Percentiles rank a stretch among this genome's conserved stretches.
Evolutionary conservation across 92 coral and sea anemone genomes (phyloP).

Genomic region (Virgularia gustaviana): DNA sequence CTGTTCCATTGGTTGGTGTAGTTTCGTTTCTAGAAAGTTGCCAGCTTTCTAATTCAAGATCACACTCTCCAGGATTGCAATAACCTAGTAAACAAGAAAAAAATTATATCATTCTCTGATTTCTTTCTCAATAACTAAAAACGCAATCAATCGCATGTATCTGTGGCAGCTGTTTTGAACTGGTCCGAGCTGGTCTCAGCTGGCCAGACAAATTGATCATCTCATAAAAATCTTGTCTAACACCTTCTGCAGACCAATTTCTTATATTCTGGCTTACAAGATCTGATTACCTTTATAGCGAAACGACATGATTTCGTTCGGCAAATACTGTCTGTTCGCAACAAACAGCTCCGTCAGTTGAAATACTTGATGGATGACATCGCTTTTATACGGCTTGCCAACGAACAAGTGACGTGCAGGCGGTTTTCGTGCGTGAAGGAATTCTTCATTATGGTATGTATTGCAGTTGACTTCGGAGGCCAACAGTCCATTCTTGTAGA

Average conservation of each 20-base stretch:
- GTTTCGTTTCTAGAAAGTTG: too few species aligned
- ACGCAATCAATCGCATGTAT: too few species aligned
- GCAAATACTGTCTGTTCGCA: background rate
- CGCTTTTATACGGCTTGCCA: background rate
- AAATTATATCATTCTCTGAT: background rate
- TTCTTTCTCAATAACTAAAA: too few species aligned
- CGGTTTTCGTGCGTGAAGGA: background rate
- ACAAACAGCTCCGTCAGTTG: background rate
- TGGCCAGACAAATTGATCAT: too few species aligned
- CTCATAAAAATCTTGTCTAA: too few species aligned
- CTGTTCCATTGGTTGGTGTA: conserved; percentile 6
- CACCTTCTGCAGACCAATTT: too few species aligned
- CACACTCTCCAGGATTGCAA: background rate
- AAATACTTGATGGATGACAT: background rate
- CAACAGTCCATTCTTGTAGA: conserved; percentile 39
- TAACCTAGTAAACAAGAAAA: background rate
- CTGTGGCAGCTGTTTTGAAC: too few species aligned
- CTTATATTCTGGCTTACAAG: too few species aligned
- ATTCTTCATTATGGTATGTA: background rate
- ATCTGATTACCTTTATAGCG: conserved; percentile 4
- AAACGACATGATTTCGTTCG: conserved; percentile 7
- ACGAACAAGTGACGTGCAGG: too few species aligned
- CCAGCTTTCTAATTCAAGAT: background rate
- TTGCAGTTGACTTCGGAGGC: background rate
- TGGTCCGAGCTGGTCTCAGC: too few species aligned